Percentiles rank a stretch among this genome's conserved stretches.
Evolutionary conservation across 1,140 invertebrate species (phyloP).

Genomic region (Habropoda laboriosa): DNA sequence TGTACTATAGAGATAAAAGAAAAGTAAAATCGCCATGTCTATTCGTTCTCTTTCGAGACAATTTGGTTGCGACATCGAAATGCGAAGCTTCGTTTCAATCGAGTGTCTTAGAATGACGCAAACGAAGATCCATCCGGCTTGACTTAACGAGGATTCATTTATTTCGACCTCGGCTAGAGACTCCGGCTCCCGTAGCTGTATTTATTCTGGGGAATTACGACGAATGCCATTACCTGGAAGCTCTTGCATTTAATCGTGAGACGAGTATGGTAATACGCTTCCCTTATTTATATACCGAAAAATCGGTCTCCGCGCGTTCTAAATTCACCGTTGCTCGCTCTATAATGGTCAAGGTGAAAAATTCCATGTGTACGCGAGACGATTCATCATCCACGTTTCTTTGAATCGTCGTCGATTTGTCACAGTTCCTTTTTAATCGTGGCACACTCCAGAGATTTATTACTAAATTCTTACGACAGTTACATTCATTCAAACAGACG

Average conservation of each 20-base stretch:
- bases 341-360: conserved; percentile 18
- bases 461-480: neutral
- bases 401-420: conserved; percentile 47
- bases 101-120: conserved; percentile 58
- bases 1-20: neutral
- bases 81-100: conserved; percentile 55
- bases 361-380: conserved; percentile 5
- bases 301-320: conserved; percentile 21
- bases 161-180: conserved; percentile 73
- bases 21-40: neutral
- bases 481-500: neutral
- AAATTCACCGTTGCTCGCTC: neutral
- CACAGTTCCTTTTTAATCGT: conserved; percentile 28
- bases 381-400: conserved; percentile 35
- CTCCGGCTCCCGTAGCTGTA: conserved; percentile 76
- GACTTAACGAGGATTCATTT: conserved; percentile 78
- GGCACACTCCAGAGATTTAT: neutral
- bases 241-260: conserved; percentile 74
- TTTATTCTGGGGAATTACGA: conserved; percentile 70
- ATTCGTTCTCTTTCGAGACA: conserved; percentile 11
- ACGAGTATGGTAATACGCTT: conserved; percentile 74
- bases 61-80: conserved; percentile 45
- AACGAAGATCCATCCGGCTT: conserved; percentile 66
- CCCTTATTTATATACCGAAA: conserved; percentile 71
- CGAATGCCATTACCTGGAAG: conserved; percentile 51